Percentiles rank a stretch among this genome's conserved stretches.
These are phyloP conservation scores for Acromyrmex heyeri DNA, from an alignment of 1,140 invertebrate species.

Conservation along the genomic window DNA sequence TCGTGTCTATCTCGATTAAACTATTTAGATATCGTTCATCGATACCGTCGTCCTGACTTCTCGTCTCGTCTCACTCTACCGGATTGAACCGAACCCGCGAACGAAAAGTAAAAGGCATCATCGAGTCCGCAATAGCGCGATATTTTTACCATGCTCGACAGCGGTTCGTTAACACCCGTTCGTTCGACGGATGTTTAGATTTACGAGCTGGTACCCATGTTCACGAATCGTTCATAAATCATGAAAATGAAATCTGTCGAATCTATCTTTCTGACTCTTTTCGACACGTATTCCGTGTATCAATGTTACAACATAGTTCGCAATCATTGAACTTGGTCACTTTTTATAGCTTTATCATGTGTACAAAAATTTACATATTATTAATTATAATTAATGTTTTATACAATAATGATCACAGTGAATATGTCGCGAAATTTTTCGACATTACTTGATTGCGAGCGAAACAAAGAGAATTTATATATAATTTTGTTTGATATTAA, in stretches of 20 bases:
- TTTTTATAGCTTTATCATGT: background rate
- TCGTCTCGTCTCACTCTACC: background rate
- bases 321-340: background rate
- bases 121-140: conserved; percentile 28
- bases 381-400: conserved; percentile 43
- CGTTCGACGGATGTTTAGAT: conserved; percentile 43
- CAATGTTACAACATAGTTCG: conserved; percentile 3
- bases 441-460: background rate
- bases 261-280: conserved; percentile 45
- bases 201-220: conserved; percentile 49
- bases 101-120: conserved; percentile 28
- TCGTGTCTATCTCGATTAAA: conserved; percentile 67
- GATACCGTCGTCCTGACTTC: conserved; percentile 43
- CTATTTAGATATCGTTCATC: conserved; percentile 69
- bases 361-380: conserved; percentile 17
- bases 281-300: conserved; percentile 5
- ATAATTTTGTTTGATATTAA: background rate
- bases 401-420: background rate
- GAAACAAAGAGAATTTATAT: background rate
- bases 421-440: background rate
- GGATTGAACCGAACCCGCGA: conserved; percentile 44
- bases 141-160: conserved; percentile 66
- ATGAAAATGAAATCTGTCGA: conserved; percentile 61
- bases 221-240: conserved; percentile 55
- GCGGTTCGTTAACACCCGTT: conserved; percentile 70